A percentile compares a stretch with the other conserved stretches of the same genome.
phyloP scores from a whole-genome alignment of 2,888 invertebrate genomes.

The Drosophila vallismaia region DNA sequence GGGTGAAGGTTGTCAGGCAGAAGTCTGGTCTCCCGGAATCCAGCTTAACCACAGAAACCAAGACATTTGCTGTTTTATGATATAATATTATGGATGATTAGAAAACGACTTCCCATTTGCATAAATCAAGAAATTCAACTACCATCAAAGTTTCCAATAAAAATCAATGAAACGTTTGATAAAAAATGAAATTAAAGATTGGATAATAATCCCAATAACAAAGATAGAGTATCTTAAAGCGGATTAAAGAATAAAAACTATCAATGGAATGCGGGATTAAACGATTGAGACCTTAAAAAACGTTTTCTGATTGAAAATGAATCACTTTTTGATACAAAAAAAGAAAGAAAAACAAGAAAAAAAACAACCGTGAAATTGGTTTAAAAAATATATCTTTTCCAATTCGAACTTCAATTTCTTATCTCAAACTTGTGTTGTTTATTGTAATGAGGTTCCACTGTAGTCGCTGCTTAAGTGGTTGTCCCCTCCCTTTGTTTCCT shows the following conservation, averaged over 20 bases:
- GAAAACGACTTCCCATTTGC: neutral
- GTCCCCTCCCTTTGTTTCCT: slow-evolving; percentile 47
- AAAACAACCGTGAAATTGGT: slow-evolving; percentile 50
- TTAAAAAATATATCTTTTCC: slow-evolving; percentile 4
- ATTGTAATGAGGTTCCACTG: slow-evolving; percentile 42
- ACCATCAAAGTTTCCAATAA: neutral
- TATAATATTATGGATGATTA: neutral
- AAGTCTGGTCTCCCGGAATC: neutral
- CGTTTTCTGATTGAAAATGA: slow-evolving; percentile 22
- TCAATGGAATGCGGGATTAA: slow-evolving; percentile 29
- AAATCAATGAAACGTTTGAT: neutral
- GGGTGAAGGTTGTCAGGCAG: slow-evolving; percentile 2
- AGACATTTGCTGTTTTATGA: neutral
- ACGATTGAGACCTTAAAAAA: slow-evolving; percentile 39
- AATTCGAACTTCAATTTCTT: neutral
- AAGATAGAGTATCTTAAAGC: neutral
- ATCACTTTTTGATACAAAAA: neutral
- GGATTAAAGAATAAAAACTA: neutral
- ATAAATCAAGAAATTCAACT: neutral
- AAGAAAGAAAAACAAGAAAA: neutral
- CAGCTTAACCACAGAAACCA: slow-evolving; percentile 19
- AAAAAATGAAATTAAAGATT: neutral
- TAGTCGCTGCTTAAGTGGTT: slow-evolving; percentile 45
- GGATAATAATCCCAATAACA: neutral
- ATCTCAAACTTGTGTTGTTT: neutral